Percentiles rank a stretch among this genome's conserved stretches.
Evolutionary conservation across 2,888 invertebrate genomes (phyloP).

Genomic region (Stratiomys singularior): DNA sequence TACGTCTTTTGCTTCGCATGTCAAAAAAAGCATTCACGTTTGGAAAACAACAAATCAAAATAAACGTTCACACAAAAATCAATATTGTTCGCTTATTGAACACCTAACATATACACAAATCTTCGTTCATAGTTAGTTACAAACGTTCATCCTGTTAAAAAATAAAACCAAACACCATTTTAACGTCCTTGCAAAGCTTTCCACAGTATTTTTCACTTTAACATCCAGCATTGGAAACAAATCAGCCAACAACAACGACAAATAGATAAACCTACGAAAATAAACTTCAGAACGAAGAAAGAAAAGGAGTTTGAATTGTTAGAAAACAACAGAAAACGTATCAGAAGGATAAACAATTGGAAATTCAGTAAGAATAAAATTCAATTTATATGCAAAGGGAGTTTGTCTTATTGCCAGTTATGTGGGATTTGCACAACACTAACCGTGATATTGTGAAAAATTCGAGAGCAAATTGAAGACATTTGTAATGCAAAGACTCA

Average conservation of each 20-base stretch:
- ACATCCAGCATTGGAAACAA: background rate
- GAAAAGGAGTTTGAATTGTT: background rate
- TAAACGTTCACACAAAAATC: no score
- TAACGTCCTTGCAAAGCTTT: background rate
- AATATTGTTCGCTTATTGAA: no score
- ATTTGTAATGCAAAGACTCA: constrained; percentile 17
- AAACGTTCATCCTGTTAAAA: no score
- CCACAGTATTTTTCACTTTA: background rate
- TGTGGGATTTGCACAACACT: constrained; percentile 9
- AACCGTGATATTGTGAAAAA: background rate
- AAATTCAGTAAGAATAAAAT: constrained; percentile 8
- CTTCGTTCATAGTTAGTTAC: no score
- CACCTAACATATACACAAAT: no score
- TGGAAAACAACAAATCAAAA: no score
- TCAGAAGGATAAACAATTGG: background rate
- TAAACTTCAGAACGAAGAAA: background rate
- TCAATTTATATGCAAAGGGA: constrained; percentile 3
- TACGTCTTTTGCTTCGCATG: no score
- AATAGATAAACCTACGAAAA: no score
- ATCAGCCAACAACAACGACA: no score
- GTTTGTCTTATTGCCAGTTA: constrained; percentile 6
- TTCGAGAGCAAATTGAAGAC: constrained; percentile 7
- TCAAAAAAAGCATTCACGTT: no score
- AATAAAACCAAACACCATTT: no score
- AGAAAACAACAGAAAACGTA: background rate